Base-by-base conservation (phyloP, 2,797 vertebrate genomes). In the Varecia variegata region DNA sequence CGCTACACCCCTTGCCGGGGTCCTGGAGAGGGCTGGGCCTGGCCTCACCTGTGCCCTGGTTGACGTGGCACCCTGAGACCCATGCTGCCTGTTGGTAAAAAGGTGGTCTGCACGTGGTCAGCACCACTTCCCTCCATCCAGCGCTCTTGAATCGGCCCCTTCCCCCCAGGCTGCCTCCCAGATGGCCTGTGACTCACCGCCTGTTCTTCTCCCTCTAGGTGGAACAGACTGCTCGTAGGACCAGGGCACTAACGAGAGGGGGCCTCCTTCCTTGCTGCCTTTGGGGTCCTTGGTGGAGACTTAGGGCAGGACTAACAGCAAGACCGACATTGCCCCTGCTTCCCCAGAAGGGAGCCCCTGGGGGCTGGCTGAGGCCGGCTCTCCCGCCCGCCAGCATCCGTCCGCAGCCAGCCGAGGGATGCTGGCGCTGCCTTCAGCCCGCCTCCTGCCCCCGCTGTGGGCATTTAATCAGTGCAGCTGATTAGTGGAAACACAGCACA, bases 71-170 rank as follows among this genome's bases (percentile, higher is more conserved):
- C 62, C 43, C 81, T 35, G 2, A 35, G 30, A 21, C 1, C 5
- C 0, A 2, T 4, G 10, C 73, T 32, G 58, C 30, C 58, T 1
- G 30, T 6, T 5, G 43, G 20, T 11, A 17, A 6, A 32, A 45
- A 3, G 32, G 27, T 40, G 30, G 11, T 15, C 10, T 35, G 56
- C 7, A 12, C 13, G 35, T 1, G 15, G 9, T n/a, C 21, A 1
- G 40, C 14, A 1, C 25, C 6, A 0, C 0, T 17, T 2, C 17
- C 50, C 5, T 3, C 13, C 0, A 0, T 1, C 62, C 45, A 13
- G 14, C 1, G 25, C 8, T 40, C 27, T 87, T 5, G 38, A 73
- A 5, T 12, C 11, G 0, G 71, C 20, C 38, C 13, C 38, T 35
- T 30, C 11, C 10, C 54, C 74, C 47, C 10, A 47, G 62, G 52